Conservation (phyloP, 2,797 vertebrate species). For the Protosalanx chinensis region DNA sequence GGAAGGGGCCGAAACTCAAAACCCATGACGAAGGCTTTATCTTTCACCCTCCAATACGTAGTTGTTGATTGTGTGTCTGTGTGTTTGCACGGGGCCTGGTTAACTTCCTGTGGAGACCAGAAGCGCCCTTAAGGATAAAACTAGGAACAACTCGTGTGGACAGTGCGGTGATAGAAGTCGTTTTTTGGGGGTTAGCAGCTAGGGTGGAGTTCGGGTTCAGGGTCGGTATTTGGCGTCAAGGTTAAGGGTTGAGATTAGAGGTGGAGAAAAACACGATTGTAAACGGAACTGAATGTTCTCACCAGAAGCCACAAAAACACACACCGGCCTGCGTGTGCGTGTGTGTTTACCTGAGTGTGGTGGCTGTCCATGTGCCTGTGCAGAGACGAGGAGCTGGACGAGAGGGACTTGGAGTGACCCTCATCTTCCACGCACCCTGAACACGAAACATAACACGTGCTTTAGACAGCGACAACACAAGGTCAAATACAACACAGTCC, state of each 20-base stretch:
- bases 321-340: conserved; percentile 6
- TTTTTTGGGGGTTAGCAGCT: neutral
- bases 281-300: no score
- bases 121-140: no score
- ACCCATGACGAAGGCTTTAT: neutral
- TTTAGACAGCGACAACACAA: no score
- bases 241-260: no score
- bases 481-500: conserved; percentile 4
- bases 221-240: no score
- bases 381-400: conserved; percentile 68
- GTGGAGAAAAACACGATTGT: no score
- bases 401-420: conserved; percentile 77
- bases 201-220: no score
- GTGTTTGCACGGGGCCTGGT: neutral
- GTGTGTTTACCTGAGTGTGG: conserved; percentile 82
- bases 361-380: conserved; percentile 88
- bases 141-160: no score
- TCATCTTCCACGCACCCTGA: conserved; percentile 84
- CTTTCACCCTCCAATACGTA: neutral
- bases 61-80: conserved; percentile 12
- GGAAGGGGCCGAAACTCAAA: neutral
- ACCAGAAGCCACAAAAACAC: no score
- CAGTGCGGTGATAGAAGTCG: neutral
- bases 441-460: conserved; percentile 36
- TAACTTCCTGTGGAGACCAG: no score